Evolutionary conservation across 2,888 invertebrate species (phyloP), one percentile per base, ranked within the genome.

Genomic region (Malacosoma neustria): DNA sequence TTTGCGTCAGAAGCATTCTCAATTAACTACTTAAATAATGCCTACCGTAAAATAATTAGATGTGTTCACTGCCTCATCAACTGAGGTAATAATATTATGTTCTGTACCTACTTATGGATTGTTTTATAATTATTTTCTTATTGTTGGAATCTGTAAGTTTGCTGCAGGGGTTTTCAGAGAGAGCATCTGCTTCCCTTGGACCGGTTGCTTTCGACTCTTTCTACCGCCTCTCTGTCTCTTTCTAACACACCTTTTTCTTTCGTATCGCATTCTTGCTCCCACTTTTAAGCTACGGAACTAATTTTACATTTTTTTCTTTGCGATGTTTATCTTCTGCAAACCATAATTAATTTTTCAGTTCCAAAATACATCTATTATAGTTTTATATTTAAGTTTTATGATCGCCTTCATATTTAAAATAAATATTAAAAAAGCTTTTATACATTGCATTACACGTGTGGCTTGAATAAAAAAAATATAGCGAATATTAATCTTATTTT

Each of bases 121-220:
- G 33, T 33, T 12, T 33, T 30, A 36, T 30, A 63, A 72, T 72
- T 70, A 76, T 77, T 80, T 76, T 80, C 69, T 77, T 72, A 72
- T 70, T 72, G 70, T 74, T 58, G 68, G 70, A 67, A 72, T 75
- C 72, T 61, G 70, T 70, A 58, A 64, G 63, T 65, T 70, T 68
- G 76, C 80, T 77, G 61, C 59, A 57, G 72, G 82, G 84, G 74
- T 75, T 75, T 77, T 58, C 57, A 62, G 57, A 54, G 56, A 61
- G 62, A 69, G 66, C 82, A 84, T 84, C 84, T 84, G 84, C 84
- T 66, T 75, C 77, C 77, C 71, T 49, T 57, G 62, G 76, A 84
- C 84, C 82, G 84, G 84, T 84, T 80, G 67, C 57, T 60, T 72
- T 71, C 67, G 63, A 69, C 66, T 68, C 65, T 66, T 61, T 68